Conservation (phyloP, 2,888 invertebrate genomes). For the Nomada fabriciana region DNA sequence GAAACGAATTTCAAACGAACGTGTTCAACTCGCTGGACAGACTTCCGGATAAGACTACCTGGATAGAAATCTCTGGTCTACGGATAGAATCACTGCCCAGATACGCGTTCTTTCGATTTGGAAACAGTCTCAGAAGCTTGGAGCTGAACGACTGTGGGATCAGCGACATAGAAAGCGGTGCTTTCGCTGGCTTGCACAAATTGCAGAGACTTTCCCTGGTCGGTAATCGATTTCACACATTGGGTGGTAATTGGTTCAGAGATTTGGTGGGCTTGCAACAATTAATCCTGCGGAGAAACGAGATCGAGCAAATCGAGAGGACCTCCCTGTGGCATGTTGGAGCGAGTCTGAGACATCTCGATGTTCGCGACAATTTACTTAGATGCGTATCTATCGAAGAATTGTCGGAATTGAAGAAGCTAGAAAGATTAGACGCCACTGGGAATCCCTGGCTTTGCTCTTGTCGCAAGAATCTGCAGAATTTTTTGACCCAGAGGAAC, state of each 20-base stretch:
- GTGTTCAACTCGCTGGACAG: slow-evolving; percentile 66
- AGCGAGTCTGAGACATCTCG: slow-evolving; percentile 65
- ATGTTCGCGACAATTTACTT: slow-evolving; percentile 69
- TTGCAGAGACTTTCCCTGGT: slow-evolving; percentile 70
- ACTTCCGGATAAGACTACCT: slow-evolving; percentile 72
- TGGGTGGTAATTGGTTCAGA: slow-evolving; percentile 72
- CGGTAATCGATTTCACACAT: slow-evolving; percentile 66
- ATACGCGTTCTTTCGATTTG: slow-evolving; percentile 77
- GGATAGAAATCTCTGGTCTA: slow-evolving; percentile 72
- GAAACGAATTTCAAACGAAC: slow-evolving; percentile 60
- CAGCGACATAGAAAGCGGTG: slow-evolving; percentile 68
- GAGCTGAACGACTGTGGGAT: slow-evolving; percentile 72
- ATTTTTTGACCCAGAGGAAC: slow-evolving; percentile 55
- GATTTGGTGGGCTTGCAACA: slow-evolving; percentile 71
- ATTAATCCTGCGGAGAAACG: slow-evolving; percentile 68
- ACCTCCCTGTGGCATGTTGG: slow-evolving; percentile 65
- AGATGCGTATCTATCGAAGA: slow-evolving; percentile 67
- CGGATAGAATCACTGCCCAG: slow-evolving; percentile 63
- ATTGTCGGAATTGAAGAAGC: slow-evolving; percentile 57
- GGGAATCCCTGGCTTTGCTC: slow-evolving; percentile 75
- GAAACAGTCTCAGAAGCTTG: slow-evolving; percentile 75
- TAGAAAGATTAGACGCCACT: slow-evolving; percentile 66
- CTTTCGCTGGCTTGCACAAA: slow-evolving; percentile 76
- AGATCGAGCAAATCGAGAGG: slow-evolving; percentile 67
- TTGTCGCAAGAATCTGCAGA: slow-evolving; percentile 66